Conservation (phyloP, 2,113 vertebrate genomes). For the Sitta europaea region DNA sequence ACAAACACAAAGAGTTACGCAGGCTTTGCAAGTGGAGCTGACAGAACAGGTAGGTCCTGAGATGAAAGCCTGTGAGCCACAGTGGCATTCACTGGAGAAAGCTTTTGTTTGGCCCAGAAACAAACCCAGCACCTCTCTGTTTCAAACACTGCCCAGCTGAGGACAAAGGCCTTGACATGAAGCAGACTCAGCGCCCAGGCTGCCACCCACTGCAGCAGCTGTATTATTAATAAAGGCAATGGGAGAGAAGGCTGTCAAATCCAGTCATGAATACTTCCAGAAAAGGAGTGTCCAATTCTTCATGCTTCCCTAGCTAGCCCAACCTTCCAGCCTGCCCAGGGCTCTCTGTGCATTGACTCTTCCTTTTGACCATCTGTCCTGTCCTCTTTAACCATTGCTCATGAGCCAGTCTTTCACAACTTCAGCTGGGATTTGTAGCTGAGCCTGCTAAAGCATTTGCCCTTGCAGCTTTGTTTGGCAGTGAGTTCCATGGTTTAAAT, state of each 20-base stretch:
- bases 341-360: neutral
- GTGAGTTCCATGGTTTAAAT: neutral
- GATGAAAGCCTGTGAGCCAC: neutral
- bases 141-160: neutral
- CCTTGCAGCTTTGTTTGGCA: neutral
- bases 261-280: neutral
- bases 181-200: neutral
- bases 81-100: neutral
- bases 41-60: neutral
- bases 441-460: neutral
- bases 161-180: neutral
- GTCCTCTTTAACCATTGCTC: neutral
- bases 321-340: neutral
- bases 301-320: neutral
- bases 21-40: neutral
- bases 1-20: neutral
- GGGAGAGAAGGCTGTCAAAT: neutral
- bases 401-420: neutral
- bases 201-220: neutral
- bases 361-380: neutral
- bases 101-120: neutral
- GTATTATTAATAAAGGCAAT: neutral
- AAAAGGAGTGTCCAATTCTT: neutral
- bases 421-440: neutral
- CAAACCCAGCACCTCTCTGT: neutral